Percentiles rank a stretch among this genome's conserved stretches.
Evolutionary conservation across 2,888 invertebrate genomes (phyloP).

Genomic region (Eristalis tenax): DNA sequence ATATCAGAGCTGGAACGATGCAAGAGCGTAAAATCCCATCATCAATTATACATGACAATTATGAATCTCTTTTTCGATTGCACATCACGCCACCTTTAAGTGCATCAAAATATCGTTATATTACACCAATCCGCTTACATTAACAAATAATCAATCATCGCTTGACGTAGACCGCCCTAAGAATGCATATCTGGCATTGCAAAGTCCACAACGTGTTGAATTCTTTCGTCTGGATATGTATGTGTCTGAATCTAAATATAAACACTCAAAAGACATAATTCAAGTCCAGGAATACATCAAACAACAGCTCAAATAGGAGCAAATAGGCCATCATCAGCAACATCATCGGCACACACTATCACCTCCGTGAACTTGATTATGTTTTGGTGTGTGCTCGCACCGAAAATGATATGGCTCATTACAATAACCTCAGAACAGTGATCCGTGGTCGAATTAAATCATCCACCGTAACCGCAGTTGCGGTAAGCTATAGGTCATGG

Average conservation of each 20-base stretch:
- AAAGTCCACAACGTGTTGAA: constrained; percentile 53
- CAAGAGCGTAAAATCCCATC: constrained; percentile 57
- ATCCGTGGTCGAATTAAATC: constrained; percentile 66
- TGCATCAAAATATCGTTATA: constrained; percentile 20
- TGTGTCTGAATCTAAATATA: constrained; percentile 64
- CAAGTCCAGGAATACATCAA: constrained; percentile 45
- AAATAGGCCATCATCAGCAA: constrained; percentile 33
- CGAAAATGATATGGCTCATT: constrained; percentile 68
- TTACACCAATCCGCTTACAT: constrained; percentile 64
- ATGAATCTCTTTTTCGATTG: constrained; percentile 62
- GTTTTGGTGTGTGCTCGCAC: constrained; percentile 45
- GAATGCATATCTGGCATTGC: constrained; percentile 4
- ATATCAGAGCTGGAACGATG: constrained; percentile 14
- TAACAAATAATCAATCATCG: constrained; percentile 69
- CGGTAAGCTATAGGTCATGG: not conserved
- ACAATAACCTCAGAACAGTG: constrained; percentile 63
- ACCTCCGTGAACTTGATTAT: constrained; percentile 17
- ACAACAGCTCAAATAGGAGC: constrained; percentile 37
- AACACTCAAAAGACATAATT: constrained; percentile 42
- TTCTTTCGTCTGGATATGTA: constrained; percentile 62
- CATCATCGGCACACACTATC: not conserved
- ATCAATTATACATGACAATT: constrained; percentile 68
- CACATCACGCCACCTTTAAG: constrained; percentile 28
- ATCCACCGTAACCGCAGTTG: constrained; percentile 36
- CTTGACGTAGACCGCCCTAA: not conserved